Conservation (phyloP, 2,113 vertebrate genomes). For the Bufo gargarizans region DNA sequence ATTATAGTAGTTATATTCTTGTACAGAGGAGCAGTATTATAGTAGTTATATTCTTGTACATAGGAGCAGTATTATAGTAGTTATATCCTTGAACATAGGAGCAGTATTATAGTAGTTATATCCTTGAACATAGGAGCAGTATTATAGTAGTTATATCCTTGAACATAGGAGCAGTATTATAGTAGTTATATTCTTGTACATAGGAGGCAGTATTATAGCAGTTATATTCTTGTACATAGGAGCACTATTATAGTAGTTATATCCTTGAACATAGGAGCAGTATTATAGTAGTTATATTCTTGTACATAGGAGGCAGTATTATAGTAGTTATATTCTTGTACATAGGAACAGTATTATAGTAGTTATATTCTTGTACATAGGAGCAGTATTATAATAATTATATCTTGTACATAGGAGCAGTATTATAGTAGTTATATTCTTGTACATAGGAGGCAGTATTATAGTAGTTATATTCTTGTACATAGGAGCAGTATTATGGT, state of each 20-base stretch:
- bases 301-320: neutral
- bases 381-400: neutral
- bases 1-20: slow-evolving; percentile 9
- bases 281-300: slow-evolving; percentile 10
- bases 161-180: neutral
- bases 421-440: neutral
- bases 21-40: neutral
- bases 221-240: neutral
- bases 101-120: slow-evolving; percentile 5
- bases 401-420: neutral
- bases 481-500: neutral
- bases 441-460: no score
- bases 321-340: no score
- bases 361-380: neutral
- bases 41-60: neutral
- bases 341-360: no score
- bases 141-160: neutral
- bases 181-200: slow-evolving; percentile 7
- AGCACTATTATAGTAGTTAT: neutral
- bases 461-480: neutral
- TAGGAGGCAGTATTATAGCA: neutral
- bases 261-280: neutral
- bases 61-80: neutral
- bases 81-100: neutral
- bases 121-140: neutral